phyloP scores from a whole-genome alignment of 1,140 invertebrate genomes.

The Octopus sinensis region DNA sequence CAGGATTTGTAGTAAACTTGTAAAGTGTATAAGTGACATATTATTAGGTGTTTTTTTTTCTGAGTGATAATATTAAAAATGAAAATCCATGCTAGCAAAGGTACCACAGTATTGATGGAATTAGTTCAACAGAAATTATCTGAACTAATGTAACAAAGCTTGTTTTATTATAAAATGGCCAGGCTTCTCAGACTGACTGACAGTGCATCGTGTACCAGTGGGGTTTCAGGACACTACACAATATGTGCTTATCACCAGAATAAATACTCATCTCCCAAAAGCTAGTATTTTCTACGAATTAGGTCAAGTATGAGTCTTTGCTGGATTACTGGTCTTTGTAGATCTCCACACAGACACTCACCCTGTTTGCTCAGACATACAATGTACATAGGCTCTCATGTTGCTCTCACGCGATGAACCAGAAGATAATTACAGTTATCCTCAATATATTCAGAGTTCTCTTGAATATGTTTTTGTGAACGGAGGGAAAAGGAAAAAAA shows the following conservation, averaged over 20 bases:
- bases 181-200: neutral
- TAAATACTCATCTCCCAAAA: constrained; percentile 8
- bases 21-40: neutral
- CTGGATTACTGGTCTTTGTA: constrained; percentile 11
- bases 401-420: constrained; percentile 11
- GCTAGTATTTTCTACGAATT: constrained; percentile 7
- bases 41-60: neutral
- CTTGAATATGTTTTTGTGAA: constrained; percentile 15
- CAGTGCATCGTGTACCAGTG: neutral
- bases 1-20: constrained; percentile 3
- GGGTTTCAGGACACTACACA: constrained; percentile 8
- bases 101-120: constrained; percentile 7
- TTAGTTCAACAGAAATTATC: constrained; percentile 5
- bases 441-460: constrained; percentile 10
- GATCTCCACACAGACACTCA: constrained; percentile 3
- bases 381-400: constrained; percentile 11
- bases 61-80: constrained; percentile 12
- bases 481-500: constrained; percentile 6
- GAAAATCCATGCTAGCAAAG: constrained; percentile 9
- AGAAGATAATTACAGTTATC: constrained; percentile 12
- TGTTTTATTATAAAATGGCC: constrained; percentile 6
- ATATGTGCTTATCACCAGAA: neutral
- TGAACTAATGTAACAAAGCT: constrained; percentile 12
- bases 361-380: neutral
- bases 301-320: constrained; percentile 11